Evolutionary conservation across 2,888 invertebrate genomes (phyloP).

Genomic region (Dendrolimus pini): DNA sequence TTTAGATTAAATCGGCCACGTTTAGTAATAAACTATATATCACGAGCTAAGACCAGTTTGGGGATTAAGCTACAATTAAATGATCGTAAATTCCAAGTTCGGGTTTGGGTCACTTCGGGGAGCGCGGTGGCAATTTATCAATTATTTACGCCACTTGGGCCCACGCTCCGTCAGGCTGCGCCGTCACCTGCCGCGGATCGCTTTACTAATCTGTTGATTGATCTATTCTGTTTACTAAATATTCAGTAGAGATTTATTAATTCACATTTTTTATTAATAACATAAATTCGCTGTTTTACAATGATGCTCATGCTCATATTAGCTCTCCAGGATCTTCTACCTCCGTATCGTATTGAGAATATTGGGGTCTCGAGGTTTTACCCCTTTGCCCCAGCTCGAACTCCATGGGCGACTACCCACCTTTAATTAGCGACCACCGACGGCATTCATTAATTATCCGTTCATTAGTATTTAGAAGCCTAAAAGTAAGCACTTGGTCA

Average conservation of each 20-base stretch:
- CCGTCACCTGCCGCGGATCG: slow-evolving; percentile 37
- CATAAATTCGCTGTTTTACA: too few relatives aligned
- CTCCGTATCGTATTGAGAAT: too few relatives aligned
- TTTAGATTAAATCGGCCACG: slow-evolving; percentile 9
- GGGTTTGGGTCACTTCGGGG: slow-evolving; percentile 61
- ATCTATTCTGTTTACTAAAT: slow-evolving; percentile 22
- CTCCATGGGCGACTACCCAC: too few relatives aligned
- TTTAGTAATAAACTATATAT: slow-evolving; percentile 48
- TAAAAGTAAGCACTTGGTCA: too few relatives aligned
- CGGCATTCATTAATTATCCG: too few relatives aligned
- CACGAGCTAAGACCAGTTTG: slow-evolving; percentile 60
- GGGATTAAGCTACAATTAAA: slow-evolving; percentile 74
- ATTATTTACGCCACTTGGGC: slow-evolving; percentile 73
- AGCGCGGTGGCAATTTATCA: slow-evolving; percentile 73
- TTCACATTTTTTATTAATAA: not conserved
- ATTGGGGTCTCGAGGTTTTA: too few relatives aligned
- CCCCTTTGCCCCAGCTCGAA: too few relatives aligned
- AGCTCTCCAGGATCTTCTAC: too few relatives aligned
- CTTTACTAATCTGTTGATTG: slow-evolving; percentile 36
- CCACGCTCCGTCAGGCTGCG: slow-evolving; percentile 44
- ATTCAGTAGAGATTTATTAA: slow-evolving; percentile 1
- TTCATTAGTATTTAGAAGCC: too few relatives aligned
- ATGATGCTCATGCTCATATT: too few relatives aligned
- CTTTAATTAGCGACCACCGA: too few relatives aligned
- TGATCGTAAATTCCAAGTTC: slow-evolving; percentile 70